Evolutionary conservation across 1,140 invertebrate genomes (phyloP).

Genomic region (Drosophila seguyi): DNA sequence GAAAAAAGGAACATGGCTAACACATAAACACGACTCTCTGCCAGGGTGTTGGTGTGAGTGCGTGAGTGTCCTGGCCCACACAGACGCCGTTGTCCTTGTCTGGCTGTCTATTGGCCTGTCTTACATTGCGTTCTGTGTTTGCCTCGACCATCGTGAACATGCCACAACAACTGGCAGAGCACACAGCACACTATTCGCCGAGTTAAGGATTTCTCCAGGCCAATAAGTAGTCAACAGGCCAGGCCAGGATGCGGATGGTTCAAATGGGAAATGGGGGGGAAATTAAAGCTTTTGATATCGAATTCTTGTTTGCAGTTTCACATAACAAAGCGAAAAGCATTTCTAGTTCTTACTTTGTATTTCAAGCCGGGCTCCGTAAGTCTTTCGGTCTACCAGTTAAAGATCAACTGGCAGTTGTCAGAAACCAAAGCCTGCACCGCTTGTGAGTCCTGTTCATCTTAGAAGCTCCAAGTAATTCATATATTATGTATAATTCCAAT

Average conservation of each 20-base stretch:
- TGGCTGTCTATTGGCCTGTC: constrained; percentile 62
- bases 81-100: constrained; percentile 52
- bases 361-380: constrained; percentile 10
- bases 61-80: constrained; percentile 24
- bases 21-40: constrained; percentile 37
- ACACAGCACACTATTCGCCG: constrained; percentile 8
- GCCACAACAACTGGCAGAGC: constrained; percentile 47
- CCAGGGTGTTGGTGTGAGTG: background rate
- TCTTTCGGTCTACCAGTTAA: constrained; percentile 33
- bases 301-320: constrained; percentile 37
- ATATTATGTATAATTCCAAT: background rate
- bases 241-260: constrained; percentile 11
- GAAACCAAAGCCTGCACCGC: background rate
- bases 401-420: constrained; percentile 34
- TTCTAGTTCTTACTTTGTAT: constrained; percentile 34
- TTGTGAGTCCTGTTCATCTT: background rate
- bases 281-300: constrained; percentile 60
- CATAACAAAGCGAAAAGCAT: constrained; percentile 28
- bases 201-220: constrained; percentile 43
- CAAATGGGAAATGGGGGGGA: constrained; percentile 5
- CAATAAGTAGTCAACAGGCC: constrained; percentile 53
- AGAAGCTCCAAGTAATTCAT: background rate
- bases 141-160: constrained; percentile 48
- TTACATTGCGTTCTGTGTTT: constrained; percentile 59
- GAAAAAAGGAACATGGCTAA: constrained; percentile 41